Evolutionary conservation across 2,888 invertebrate species (phyloP).

Genomic region (Caenorhabditis wallacei): DNA sequence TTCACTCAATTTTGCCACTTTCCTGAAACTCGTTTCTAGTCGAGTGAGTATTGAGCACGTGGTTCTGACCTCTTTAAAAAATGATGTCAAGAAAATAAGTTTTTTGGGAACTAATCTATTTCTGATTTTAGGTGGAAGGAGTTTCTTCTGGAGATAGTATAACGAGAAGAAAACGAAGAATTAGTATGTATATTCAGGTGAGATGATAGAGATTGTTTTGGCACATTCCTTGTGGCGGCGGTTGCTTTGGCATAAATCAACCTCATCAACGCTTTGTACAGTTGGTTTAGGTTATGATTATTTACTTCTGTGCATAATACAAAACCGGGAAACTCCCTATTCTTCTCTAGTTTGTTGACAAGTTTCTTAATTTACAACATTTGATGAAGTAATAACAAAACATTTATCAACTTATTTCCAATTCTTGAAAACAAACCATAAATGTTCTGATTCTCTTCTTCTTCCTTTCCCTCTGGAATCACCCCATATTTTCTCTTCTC

Average conservation of each 20-base stretch:
- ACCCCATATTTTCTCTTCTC: conserved; percentile 21
- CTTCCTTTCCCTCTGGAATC: conserved; percentile 16
- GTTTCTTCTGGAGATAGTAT: conserved; percentile 39
- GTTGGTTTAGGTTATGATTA: too few relatives aligned
- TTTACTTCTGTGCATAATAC: not conserved
- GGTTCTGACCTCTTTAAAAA: not conserved
- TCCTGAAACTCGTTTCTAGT: conserved; percentile 49
- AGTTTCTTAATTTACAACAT: too few relatives aligned
- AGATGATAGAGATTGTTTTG: not conserved
- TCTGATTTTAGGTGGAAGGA: conserved; percentile 49
- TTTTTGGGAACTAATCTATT: not conserved
- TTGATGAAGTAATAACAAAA: too few relatives aligned
- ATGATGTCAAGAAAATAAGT: not conserved
- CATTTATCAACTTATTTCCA: not conserved
- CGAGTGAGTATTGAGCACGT: conserved; percentile 23
- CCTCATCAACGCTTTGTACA: too few relatives aligned
- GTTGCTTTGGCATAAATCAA: too few relatives aligned
- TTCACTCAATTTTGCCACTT: conserved; percentile 57
- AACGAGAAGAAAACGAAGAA: conserved; percentile 43
- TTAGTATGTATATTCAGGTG: conserved; percentile 62
- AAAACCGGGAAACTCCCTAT: not conserved
- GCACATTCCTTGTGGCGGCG: too few relatives aligned
- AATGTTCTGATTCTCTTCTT: conserved; percentile 14
- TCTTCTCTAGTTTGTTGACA: not conserved
- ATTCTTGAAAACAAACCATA: not conserved